Conservation (phyloP, 2,888 invertebrate species). For the Drosophila kanekoi region DNA sequence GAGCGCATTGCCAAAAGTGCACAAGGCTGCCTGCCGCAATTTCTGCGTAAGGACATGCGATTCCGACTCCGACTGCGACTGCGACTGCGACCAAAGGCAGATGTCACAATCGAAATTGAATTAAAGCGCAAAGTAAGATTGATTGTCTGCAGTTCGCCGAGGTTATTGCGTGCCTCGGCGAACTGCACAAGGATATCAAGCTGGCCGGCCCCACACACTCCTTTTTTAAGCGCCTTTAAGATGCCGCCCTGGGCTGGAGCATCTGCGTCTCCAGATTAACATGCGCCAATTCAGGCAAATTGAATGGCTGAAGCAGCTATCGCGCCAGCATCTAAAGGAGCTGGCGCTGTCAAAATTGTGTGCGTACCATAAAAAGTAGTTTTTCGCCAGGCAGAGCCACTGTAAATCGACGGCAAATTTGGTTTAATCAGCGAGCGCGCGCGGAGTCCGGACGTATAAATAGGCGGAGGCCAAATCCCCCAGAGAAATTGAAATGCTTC, state of each 20-base stretch:
- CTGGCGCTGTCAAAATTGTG: slow-evolving; percentile 44
- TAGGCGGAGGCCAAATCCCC: slow-evolving; percentile 57
- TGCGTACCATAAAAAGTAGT: slow-evolving; percentile 48
- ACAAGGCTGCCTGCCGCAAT: slow-evolving; percentile 36
- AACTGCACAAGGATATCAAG: slow-evolving; percentile 28
- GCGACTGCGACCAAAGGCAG: slow-evolving; percentile 79
- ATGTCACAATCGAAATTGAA: slow-evolving; percentile 85
- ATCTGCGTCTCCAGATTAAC: slow-evolving; percentile 67
- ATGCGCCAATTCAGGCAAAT: slow-evolving; percentile 78
- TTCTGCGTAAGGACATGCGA: slow-evolving; percentile 47
- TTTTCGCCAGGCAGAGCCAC: slow-evolving; percentile 35
- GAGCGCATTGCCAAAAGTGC: slow-evolving; percentile 79
- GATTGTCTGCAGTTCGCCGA: slow-evolving; percentile 83
- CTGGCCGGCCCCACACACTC: slow-evolving; percentile 1
- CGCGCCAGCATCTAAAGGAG: slow-evolving; percentile 29
- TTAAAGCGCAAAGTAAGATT: slow-evolving; percentile 85
- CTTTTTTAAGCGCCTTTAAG: slow-evolving; percentile 53
- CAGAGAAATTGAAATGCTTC: slow-evolving; percentile 74
- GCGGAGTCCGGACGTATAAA: slow-evolving; percentile 44
- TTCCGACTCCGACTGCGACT: slow-evolving; percentile 13
- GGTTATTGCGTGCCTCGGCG: slow-evolving; percentile 77
- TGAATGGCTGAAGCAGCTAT: slow-evolving; percentile 63
- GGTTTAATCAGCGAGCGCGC: slow-evolving; percentile 66
- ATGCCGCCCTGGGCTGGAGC: slow-evolving; percentile 30
- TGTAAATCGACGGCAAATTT: slow-evolving; percentile 63